Evolutionary conservation across 1,140 invertebrate genomes (phyloP).

Genomic region (Ylistrum balloti): DNA sequence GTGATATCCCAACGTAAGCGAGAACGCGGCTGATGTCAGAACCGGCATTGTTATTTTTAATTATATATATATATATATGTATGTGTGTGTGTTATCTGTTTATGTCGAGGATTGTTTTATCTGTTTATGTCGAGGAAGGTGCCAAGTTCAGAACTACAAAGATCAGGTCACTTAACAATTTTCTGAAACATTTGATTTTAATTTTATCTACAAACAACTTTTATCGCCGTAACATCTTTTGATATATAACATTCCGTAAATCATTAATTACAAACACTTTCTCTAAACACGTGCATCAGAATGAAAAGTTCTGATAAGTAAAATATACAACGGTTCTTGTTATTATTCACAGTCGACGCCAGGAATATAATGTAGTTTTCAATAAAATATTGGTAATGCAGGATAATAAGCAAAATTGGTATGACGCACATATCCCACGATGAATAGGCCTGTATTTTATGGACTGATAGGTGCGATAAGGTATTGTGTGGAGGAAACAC

Average conservation of each 20-base stretch:
- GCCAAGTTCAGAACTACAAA: neutral
- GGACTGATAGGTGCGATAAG: neutral
- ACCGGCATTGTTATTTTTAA: neutral
- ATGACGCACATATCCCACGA: neutral
- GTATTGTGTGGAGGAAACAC: neutral
- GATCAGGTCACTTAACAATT: neutral
- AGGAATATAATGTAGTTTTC: neutral
- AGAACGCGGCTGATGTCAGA: neutral
- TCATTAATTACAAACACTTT: too few relatives aligned
- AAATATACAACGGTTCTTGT: too few relatives aligned
- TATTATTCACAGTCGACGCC: too few relatives aligned
- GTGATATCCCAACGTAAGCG: neutral
- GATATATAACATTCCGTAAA: too few relatives aligned
- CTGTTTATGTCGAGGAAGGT: neutral
- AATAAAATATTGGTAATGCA: neutral
- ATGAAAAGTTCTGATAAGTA: too few relatives aligned
- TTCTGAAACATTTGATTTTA: too few relatives aligned
- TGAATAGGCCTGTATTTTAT: neutral
- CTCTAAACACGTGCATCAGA: too few relatives aligned
- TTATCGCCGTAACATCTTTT: too few relatives aligned
- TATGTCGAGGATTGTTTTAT: neutral
- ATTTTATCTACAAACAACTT: too few relatives aligned
- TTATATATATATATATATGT: neutral
- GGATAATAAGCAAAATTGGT: conserved; percentile 35
- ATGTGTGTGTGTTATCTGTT: neutral